Conservation (phyloP, 2,113 vertebrate species). For the Onychostruthus taczanowskii region DNA sequence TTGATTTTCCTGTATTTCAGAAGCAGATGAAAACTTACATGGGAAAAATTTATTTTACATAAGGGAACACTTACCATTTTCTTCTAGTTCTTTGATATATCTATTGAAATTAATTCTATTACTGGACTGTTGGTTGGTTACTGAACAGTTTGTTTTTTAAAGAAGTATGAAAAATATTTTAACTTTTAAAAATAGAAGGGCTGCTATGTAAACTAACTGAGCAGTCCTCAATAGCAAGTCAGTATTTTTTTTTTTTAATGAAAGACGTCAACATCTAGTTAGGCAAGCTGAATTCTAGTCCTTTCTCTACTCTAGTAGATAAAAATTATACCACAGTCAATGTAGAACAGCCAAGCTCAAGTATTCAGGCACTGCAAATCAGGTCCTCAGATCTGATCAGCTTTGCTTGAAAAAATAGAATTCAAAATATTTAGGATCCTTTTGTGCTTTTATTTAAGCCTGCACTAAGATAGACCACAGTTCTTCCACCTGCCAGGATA, state of each 20-base stretch:
- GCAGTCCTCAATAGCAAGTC: neutral
- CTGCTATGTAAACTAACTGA: slow-evolving; percentile 1
- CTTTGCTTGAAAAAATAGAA: neutral
- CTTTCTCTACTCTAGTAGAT: neutral
- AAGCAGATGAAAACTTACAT: slow-evolving; percentile 21
- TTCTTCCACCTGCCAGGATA: neutral
- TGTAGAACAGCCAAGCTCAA: neutral
- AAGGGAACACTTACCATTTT: neutral
- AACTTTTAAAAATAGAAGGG: slow-evolving; percentile 31
- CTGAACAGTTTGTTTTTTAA: slow-evolving; percentile 10
- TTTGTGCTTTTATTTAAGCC: neutral
- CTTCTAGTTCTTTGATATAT: neutral
- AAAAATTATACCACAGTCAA: neutral
- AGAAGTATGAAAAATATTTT: slow-evolving; percentile 17
- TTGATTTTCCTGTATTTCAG: slow-evolving; percentile 44
- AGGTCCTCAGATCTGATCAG: neutral
- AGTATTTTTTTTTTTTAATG: neutral
- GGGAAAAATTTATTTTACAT: slow-evolving; percentile 6
- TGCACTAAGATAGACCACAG: neutral
- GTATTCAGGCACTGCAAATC: neutral
- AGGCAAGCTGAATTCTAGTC: neutral
- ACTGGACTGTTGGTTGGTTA: neutral
- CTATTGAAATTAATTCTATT: neutral
- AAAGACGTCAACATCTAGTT: neutral
- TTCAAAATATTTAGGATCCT: neutral